phyloP scores from a whole-genome alignment of 2,113 vertebrate genomes.

The Trochalopteron elliotii region DNA sequence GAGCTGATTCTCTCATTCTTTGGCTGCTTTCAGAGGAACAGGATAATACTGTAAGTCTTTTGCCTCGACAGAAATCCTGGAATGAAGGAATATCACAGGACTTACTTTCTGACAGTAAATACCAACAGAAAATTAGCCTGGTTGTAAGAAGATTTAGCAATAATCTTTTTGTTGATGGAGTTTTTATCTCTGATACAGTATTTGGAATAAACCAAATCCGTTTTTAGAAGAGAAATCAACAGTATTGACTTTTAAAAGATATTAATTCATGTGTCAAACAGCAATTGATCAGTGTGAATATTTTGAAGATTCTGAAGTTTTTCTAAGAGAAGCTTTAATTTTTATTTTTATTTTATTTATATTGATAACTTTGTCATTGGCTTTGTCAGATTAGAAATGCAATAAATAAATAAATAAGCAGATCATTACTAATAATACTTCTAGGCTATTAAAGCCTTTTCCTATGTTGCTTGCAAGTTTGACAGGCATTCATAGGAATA shows the following conservation, averaged over 20 bases:
- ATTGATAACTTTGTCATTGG: not conserved
- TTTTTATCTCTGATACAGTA: not conserved
- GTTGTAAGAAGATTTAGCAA: not conserved
- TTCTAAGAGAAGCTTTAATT: not conserved
- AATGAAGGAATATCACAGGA: not conserved
- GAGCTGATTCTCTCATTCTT: not conserved
- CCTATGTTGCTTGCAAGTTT: not conserved
- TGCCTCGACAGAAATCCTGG: not conserved
- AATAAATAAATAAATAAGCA: not conserved
- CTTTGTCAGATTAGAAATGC: not conserved
- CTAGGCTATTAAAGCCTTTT: not conserved
- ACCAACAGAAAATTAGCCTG: not conserved
- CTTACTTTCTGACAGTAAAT: slow-evolving; percentile 1
- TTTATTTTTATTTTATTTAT: not conserved
- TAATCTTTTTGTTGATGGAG: not conserved
- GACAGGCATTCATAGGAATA: not conserved
- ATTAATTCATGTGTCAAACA: not conserved
- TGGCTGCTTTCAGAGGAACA: not conserved
- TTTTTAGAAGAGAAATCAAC: not conserved
- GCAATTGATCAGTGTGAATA: not conserved
- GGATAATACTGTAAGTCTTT: not conserved
- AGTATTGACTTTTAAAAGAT: not conserved
- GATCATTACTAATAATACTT: not conserved
- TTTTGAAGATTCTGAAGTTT: not conserved
- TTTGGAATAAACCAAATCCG: slow-evolving; percentile 22